Evolutionary conservation across 2,888 invertebrate genomes (phyloP).

Genomic region (Eretmocerus hayati): DNA sequence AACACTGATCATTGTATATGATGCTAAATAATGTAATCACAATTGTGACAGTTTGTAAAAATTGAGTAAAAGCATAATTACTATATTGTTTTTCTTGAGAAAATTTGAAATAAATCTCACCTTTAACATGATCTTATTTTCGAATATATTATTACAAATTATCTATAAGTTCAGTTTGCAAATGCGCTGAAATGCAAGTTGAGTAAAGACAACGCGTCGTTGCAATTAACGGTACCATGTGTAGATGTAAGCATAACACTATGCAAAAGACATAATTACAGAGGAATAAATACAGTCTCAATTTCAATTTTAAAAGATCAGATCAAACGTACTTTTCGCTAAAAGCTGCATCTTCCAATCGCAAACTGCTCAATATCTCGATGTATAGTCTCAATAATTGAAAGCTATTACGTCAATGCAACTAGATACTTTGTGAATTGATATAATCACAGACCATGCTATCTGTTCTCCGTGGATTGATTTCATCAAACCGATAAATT

Average conservation of each 20-base stretch:
- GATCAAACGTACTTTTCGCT: background rate
- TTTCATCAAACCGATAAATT: background rate
- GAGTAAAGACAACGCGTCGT: background rate
- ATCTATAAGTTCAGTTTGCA: constrained; percentile 14
- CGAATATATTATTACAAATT: constrained; percentile 19
- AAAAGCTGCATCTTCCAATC: too few species aligned
- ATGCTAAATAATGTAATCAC: too few species aligned
- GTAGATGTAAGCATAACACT: constrained; percentile 10
- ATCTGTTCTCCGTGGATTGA: background rate
- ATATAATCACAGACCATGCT: background rate
- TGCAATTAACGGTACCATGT: too few species aligned
- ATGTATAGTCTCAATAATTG: constrained; percentile 7
- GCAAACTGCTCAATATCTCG: background rate
- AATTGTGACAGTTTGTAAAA: too few species aligned
- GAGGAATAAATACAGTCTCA: constrained; percentile 4
- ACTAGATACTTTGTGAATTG: background rate
- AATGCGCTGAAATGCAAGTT: constrained; percentile 17
- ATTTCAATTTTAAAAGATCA: background rate
- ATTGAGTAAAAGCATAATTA: too few species aligned
- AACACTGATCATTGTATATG: too few species aligned
- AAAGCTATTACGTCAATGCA: background rate
- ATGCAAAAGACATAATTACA: constrained; percentile 3
- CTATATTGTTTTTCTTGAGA: too few species aligned
- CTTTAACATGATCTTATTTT: constrained; percentile 20
- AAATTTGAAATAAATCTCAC: constrained; percentile 6